phyloP scores from a whole-genome alignment of 2,113 vertebrate species.

The Tapirus terrestris region DNA sequence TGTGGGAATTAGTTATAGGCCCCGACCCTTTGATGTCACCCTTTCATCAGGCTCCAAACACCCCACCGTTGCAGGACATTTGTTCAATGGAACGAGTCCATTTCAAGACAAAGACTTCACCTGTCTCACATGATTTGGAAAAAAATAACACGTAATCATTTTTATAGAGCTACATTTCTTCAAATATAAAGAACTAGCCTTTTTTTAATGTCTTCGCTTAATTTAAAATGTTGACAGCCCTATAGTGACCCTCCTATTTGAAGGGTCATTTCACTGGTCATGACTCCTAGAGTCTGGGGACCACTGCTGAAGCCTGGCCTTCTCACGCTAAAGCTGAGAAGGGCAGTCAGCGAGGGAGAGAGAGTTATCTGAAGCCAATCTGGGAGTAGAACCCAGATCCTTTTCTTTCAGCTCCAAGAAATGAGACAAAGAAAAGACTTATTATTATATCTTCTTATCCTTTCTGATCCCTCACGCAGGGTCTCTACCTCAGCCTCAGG shows the following conservation, averaged over 20 bases:
- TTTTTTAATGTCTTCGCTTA: background rate
- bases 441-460: background rate
- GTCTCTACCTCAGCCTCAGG: background rate
- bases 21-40: background rate
- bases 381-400: background rate
- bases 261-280: background rate
- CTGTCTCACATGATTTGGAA: background rate
- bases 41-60: background rate
- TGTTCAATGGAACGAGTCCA: background rate
- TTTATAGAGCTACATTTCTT: background rate
- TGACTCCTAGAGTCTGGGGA: background rate
- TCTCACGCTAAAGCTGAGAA: background rate
- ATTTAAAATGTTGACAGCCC: background rate
- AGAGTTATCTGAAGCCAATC: background rate
- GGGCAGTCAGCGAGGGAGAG: fast-evolving
- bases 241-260: background rate
- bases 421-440: background rate
- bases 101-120: background rate
- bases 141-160: background rate
- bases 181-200: background rate
- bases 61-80: too few species aligned
- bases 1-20: background rate
- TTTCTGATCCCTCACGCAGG: background rate
- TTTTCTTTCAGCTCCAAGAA: background rate
- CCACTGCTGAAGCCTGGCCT: background rate